Evolutionary conservation across 2,797 vertebrate species (phyloP).

Genomic region (Anomalospiza imberbis): DNA sequence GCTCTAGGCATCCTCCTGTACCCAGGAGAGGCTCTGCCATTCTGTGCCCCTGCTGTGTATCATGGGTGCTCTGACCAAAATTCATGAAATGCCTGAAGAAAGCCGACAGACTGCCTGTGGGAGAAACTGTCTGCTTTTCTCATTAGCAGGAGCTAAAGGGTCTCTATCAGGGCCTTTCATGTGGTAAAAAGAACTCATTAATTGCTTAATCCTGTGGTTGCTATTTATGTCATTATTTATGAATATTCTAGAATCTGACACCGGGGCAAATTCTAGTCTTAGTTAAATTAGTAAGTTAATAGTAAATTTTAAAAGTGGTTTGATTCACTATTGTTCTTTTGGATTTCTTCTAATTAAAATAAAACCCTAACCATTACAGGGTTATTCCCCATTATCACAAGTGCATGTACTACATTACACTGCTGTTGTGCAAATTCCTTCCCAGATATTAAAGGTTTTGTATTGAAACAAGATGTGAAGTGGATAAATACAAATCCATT

Average conservation of each 20-base stretch:
- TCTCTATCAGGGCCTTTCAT: slow-evolving; percentile 45
- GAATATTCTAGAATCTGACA: slow-evolving; percentile 57
- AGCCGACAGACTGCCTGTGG: slow-evolving; percentile 58
- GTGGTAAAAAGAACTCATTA: slow-evolving; percentile 59
- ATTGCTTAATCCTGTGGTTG: slow-evolving; percentile 52
- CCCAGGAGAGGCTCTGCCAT: background rate
- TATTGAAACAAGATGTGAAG: background rate
- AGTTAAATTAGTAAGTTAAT: slow-evolving; percentile 45
- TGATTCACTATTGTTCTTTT: slow-evolving; percentile 32
- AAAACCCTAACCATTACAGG: background rate
- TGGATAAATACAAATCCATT: background rate
- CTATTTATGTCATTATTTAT: slow-evolving; percentile 63
- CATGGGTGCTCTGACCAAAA: background rate
- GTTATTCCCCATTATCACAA: background rate
- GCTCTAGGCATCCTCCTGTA: background rate
- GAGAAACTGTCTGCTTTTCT: slow-evolving; percentile 59
- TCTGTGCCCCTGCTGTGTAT: background rate
- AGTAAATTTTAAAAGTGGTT: background rate
- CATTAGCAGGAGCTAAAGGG: slow-evolving; percentile 62
- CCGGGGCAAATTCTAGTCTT: background rate
- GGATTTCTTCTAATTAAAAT: slow-evolving; percentile 20
- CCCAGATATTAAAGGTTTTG: background rate
- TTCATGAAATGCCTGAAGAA: slow-evolving; percentile 43
- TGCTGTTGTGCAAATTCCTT: background rate
- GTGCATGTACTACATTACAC: background rate